These are phyloP conservation scores for Tetraneura akinire DNA, from an alignment of 1,140 invertebrate species.

Conservation along the genomic window DNA sequence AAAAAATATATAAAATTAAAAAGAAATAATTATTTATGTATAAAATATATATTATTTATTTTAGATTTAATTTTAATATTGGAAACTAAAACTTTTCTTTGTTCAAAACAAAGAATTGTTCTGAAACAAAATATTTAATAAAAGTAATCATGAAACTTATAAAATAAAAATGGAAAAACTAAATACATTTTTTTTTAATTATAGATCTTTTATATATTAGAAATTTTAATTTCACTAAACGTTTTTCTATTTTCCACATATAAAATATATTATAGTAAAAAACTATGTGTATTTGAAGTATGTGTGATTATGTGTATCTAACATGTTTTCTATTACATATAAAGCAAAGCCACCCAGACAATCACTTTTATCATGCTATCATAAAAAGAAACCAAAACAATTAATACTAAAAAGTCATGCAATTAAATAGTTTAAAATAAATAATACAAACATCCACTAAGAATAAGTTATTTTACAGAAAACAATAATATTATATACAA, in stretches of 20 bases:
- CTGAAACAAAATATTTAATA: too few relatives aligned
- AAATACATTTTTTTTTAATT: too few relatives aligned
- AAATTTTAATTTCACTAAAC: too few relatives aligned
- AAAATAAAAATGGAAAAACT: too few relatives aligned
- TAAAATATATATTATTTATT: too few relatives aligned
- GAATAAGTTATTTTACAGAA: constrained; percentile 10
- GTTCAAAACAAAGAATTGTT: too few relatives aligned
- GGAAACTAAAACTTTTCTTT: too few relatives aligned
- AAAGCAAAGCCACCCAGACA: constrained; percentile 3
- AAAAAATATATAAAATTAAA: too few relatives aligned
- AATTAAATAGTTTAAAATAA: background rate
- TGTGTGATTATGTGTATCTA: background rate
- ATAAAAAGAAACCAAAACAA: background rate
- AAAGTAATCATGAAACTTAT: too few relatives aligned
- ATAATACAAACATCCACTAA: background rate
- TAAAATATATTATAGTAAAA: background rate
- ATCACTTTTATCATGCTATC: background rate
- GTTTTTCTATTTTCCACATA: background rate
- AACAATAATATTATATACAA: background rate
- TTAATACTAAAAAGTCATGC: constrained; percentile 16
- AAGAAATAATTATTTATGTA: too few relatives aligned
- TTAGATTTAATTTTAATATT: too few relatives aligned
- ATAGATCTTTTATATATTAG: too few relatives aligned
- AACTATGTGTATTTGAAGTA: background rate
- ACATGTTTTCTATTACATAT: background rate